Evolutionary conservation across 2,113 vertebrate genomes (phyloP).

Genomic region (Naja naja): DNA sequence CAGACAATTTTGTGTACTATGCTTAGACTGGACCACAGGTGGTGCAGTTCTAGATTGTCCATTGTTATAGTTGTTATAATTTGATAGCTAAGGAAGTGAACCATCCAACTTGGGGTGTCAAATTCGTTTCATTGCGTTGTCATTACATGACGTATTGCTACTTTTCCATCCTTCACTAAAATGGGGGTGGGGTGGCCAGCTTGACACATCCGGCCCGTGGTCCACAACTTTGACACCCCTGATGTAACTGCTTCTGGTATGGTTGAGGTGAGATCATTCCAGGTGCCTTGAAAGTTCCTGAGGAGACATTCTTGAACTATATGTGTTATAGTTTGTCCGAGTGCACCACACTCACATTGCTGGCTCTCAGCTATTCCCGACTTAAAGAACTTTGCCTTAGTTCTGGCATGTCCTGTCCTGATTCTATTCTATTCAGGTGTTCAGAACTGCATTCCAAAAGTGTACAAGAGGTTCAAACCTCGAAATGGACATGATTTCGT

Average conservation of each 20-base stretch:
- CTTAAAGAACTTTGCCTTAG: background rate
- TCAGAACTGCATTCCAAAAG: background rate
- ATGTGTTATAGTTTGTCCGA: background rate
- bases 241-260: background rate
- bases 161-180: too few species aligned
- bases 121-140: too few species aligned
- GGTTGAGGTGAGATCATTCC: background rate
- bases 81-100: background rate
- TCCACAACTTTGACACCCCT: too few species aligned
- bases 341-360: background rate
- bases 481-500: background rate
- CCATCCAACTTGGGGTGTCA: background rate
- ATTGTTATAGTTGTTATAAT: too few species aligned
- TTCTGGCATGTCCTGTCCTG: background rate
- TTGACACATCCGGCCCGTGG: too few species aligned
- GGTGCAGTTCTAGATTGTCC: too few species aligned
- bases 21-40: too few species aligned
- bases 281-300: background rate
- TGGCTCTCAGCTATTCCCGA: background rate
- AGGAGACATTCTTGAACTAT: background rate
- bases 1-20: too few species aligned
- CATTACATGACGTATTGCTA: too few species aligned
- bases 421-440: background rate
- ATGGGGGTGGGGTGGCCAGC: too few species aligned
- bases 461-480: background rate